Evolutionary conservation across 2,113 vertebrate genomes (phyloP).

Genomic region (Reinhardtius hippoglossoides): DNA sequence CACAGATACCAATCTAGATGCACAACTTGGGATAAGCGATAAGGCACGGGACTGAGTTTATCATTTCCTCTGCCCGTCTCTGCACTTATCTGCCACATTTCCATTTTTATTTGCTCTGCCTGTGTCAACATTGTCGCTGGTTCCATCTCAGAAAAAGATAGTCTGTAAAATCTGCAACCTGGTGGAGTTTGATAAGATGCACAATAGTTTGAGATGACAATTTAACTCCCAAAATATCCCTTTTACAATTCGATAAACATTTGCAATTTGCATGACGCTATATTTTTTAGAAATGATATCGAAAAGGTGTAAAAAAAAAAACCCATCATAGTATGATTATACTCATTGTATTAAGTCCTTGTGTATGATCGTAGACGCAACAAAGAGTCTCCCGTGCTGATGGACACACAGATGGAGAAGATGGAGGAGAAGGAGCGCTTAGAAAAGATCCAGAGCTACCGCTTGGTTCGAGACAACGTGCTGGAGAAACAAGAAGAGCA

Average conservation of each 20-base stretch:
- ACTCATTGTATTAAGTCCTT: constrained; percentile 5
- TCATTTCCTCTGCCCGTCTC: constrained; percentile 31
- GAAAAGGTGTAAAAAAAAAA: neutral
- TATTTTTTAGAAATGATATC: neutral
- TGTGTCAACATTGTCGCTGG: constrained; percentile 10
- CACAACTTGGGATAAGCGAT: constrained; percentile 27
- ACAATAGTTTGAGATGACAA: neutral
- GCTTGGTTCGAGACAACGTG: constrained; percentile 74
- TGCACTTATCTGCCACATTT: constrained; percentile 42
- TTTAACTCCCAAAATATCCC: neutral
- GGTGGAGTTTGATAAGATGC: constrained; percentile 13
- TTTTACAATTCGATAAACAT: neutral
- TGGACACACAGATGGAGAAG: constrained; percentile 77
- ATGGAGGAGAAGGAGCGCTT: constrained; percentile 75
- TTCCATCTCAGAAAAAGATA: constrained; percentile 16
- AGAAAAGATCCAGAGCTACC: constrained; percentile 86
- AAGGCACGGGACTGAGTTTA: constrained; percentile 5
- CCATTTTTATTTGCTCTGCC: constrained; percentile 39
- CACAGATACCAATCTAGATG: constrained; percentile 24
- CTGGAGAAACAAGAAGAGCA: constrained; percentile 81
- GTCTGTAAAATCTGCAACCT: constrained; percentile 1
- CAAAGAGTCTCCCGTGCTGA: constrained; percentile 66
- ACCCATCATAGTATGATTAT: neutral
- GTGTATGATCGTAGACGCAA: constrained; percentile 76
- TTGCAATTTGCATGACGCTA: neutral